Conservation (phyloP, 2,888 invertebrate species). For the Drosophila yooni region DNA sequence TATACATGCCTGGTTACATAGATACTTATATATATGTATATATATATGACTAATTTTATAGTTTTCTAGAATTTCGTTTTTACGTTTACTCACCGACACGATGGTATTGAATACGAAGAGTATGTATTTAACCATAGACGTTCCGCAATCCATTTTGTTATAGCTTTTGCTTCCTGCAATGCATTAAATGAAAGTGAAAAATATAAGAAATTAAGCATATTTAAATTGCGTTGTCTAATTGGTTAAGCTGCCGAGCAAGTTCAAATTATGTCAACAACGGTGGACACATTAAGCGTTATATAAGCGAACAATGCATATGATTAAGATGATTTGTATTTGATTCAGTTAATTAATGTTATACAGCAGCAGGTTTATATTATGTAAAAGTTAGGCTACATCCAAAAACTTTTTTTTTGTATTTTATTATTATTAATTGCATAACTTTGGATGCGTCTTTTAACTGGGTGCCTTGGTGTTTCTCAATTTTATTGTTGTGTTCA, state of each 20-base stretch:
- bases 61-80: not conserved
- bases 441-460: not conserved
- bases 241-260: slow-evolving; percentile 17
- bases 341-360: slow-evolving; percentile 30
- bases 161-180: slow-evolving; percentile 20
- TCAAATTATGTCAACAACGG: slow-evolving; percentile 35
- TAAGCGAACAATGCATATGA: slow-evolving; percentile 18
- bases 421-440: not conserved
- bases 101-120: slow-evolving; percentile 92
- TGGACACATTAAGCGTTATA: slow-evolving; percentile 13
- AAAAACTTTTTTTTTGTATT: slow-evolving; percentile 9
- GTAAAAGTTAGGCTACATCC: slow-evolving; percentile 12
- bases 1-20: not conserved
- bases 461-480: not conserved
- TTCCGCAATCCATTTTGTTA: slow-evolving; percentile 89
- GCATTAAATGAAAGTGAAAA: slow-evolving; percentile 12
- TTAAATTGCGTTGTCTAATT: not conserved
- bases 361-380: slow-evolving; percentile 4
- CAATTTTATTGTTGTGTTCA: not conserved
- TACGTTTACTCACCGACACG: slow-evolving; percentile 88
- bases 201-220: not conserved
- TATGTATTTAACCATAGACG: slow-evolving; percentile 92
- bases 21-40: not conserved
- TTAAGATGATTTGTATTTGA: slow-evolving; percentile 22
- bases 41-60: no score